Base-by-base conservation (phyloP, 2,888 invertebrate genomes). In the Troglohyphantes excavatus region DNA sequence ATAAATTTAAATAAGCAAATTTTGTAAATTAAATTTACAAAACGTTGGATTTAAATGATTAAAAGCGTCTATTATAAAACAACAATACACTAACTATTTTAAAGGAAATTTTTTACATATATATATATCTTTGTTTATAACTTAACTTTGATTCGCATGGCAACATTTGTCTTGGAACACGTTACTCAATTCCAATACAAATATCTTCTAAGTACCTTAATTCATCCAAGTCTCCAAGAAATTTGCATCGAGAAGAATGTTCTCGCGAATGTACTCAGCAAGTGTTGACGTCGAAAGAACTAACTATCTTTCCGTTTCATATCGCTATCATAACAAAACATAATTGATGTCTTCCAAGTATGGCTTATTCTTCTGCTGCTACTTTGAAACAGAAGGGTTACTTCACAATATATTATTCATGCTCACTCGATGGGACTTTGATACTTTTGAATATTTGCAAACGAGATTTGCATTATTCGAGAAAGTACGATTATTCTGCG, bases 331-430 rank as follows among this genome's bases (percentile, higher is more conserved):
- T 13, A 46, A 23, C 72, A 72, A 17, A 72, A 72, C 72, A 72
- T 72, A 72, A 72, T 72, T 72, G 72, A 72, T 72, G 72, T 43
- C 72, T 72, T 72, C 17, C 46, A 72, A 26, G 46, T 26, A 72
- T 17, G 17, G 46, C n/a, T n/a, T n/a, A n/a, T n/a, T 53, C 17
- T 26, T 72, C 46, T 46, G 43, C 43, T 72, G 23, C 46, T 46
- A 43, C 27, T 26, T 72, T 46, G 46, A 26, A 68, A 33, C 6
- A 29, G 26, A 23, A 29, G 72, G 23, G 43, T 72, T 72, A 26
- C 26, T 68, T 43, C 46, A 26, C 26, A 13, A 72, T 43, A 72
- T 72, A 46, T 72, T 72, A 72, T 72, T 72, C 72, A 72, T 72
- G n/a, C 46, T 23, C 46, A 17, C 23, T 46, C 72, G n/a, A n/a